Conservation (phyloP, 2,113 vertebrate species). For the Mirounga angustirostris region DNA sequence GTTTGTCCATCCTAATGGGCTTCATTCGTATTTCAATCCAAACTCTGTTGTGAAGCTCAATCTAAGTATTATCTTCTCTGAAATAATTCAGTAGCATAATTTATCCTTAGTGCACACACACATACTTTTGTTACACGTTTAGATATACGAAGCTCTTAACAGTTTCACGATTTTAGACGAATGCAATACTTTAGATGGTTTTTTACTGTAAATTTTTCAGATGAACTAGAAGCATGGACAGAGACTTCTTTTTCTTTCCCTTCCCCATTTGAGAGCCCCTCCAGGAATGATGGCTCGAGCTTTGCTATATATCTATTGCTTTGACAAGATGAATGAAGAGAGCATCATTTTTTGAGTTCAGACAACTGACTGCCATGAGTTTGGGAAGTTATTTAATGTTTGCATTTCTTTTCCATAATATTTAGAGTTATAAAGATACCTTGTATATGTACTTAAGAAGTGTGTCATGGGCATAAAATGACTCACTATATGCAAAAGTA, state of each 20-base stretch:
- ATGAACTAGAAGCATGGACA: neutral
- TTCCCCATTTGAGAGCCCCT: neutral
- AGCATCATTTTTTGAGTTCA: neutral
- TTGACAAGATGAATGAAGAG: neutral
- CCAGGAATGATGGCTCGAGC: neutral
- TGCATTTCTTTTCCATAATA: neutral
- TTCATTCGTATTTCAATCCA: neutral
- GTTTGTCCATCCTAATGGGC: neutral
- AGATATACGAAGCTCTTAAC: neutral
- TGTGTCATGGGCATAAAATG: neutral
- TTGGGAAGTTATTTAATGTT: neutral
- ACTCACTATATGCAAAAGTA: neutral
- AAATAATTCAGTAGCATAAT: neutral
- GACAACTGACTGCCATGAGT: neutral
- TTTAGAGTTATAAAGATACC: neutral
- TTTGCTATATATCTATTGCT: neutral
- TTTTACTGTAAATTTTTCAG: neutral
- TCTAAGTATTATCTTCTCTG: neutral
- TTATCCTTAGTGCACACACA: neutral
- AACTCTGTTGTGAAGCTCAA: neutral
- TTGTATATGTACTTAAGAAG: neutral
- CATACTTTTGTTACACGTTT: neutral
- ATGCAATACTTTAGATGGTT: neutral
- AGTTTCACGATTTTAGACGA: slow-evolving; percentile 2
- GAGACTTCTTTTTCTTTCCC: neutral